Evolutionary conservation across 2,797 vertebrate species (phyloP), one percentile per base, ranked within the genome.

Genomic region (Chrysocyon brachyurus): DNA sequence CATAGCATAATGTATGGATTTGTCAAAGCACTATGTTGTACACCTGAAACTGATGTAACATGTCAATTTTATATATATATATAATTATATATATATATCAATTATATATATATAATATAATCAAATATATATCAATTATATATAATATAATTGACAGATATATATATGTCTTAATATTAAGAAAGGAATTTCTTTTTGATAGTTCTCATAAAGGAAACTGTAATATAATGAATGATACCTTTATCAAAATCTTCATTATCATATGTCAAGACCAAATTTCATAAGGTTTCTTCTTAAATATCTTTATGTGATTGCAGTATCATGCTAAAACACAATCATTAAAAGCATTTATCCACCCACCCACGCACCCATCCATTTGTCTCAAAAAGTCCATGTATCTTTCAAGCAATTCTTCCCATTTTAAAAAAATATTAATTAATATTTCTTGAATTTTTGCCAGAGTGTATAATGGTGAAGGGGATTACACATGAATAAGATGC

Each of bases 151-250:
- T 46, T 46, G 40, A 8, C 40, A 46, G 5, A 40, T 63, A 26
- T 12, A 12, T 26, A 61, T 64, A 16, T 36, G 8, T 36, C 4
- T 70, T 22, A 36, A 19, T 72, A 72, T 72, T 72, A 26, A 75
- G 61, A 72, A 33, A 78, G n/a, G 68, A 56, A 81, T 73, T 95
- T 84, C 75, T 93, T 87, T 70, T 31, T 73, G 14, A 72, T n/a
- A 1, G 3, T 78, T 94, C 79, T 68, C 19, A 49, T 46, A 59
- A 82, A 31, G 24, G 31, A 88, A 24, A 64, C 24, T 64, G 3
- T 31, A 78, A 64, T 52, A 36, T 61, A 66, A 70, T 46, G 4
- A 63, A 56, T 2, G 19, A 6, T 52, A 72, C n/a, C 46, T 82
- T 33, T 8, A 78, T 83, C 17, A 88, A 92, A 31, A 73, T 21